Percentiles rank a stretch among this genome's conserved stretches.
phyloP scores from a whole-genome alignment of 1,140 invertebrate genomes.

The Pseudomyrmex gracilis region DNA sequence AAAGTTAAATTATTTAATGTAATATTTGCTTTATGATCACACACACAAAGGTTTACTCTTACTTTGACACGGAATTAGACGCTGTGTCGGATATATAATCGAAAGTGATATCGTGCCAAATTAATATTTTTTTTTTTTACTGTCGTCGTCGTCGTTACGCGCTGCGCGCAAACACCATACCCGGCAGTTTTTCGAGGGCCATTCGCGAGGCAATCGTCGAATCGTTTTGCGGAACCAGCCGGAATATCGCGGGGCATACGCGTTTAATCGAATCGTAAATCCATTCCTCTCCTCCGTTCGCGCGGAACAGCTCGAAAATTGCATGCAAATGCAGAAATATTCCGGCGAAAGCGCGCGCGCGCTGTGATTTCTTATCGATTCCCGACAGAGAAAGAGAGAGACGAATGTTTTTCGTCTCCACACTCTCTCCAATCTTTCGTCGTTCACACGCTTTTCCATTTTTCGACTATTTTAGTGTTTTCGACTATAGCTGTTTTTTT shows the following conservation, averaged over 20 bases:
- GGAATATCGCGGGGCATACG: conserved; percentile 53
- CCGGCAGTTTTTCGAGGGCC: conserved; percentile 55
- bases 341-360: conserved; percentile 39
- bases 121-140: conserved; percentile 67
- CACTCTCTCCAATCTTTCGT: conserved; percentile 15
- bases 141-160: conserved; percentile 23
- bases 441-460: conserved; percentile 52
- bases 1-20: conserved; percentile 23
- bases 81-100: conserved; percentile 45
- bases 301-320: conserved; percentile 70
- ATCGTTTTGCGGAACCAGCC: conserved; percentile 61
- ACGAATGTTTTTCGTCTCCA: background rate
- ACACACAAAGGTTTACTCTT: no score
- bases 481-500: conserved; percentile 39
- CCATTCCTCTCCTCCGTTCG: conserved; percentile 67
- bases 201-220: conserved; percentile 61
- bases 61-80: background rate
- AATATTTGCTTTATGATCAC: background rate
- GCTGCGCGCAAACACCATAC: conserved; percentile 40
- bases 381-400: background rate
- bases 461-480: conserved; percentile 42
- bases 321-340: conserved; percentile 76
- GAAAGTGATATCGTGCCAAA: conserved; percentile 61
- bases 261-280: conserved; percentile 76
- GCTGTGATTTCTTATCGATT: conserved; percentile 74